Conservation (phyloP, 2,888 invertebrate genomes). For the Platycheirus rosarum region DNA sequence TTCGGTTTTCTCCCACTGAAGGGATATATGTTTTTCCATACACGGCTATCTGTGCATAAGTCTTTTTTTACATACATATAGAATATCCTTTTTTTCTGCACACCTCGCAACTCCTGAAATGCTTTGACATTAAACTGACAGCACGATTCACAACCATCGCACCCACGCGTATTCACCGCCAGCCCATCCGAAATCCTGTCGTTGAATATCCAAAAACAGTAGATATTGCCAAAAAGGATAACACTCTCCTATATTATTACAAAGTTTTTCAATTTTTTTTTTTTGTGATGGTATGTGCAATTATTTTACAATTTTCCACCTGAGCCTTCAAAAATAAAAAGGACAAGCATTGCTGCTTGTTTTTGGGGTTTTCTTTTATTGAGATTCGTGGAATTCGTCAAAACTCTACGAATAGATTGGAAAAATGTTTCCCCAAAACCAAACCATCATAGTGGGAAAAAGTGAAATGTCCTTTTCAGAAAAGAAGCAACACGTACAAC, state of each 20-base stretch:
- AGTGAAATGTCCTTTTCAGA: slow-evolving; percentile 16
- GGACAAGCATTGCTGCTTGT: slow-evolving; percentile 3
- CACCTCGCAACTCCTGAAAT: slow-evolving; percentile 49
- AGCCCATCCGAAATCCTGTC: slow-evolving; percentile 12
- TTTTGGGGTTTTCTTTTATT: no score
- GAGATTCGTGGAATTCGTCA: no score
- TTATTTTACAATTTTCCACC: slow-evolving; percentile 73
- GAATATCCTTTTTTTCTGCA: slow-evolving; percentile 3
- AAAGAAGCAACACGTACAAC: slow-evolving; percentile 72
- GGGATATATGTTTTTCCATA: slow-evolving; percentile 29
- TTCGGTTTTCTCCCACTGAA: slow-evolving; percentile 9
- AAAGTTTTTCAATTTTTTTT: background rate
- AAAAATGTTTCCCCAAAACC: slow-evolving; percentile 11
- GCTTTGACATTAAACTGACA: slow-evolving; percentile 70
- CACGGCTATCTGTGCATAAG: background rate
- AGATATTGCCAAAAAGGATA: slow-evolving; percentile 17
- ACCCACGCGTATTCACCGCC: background rate
- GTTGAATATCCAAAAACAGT: slow-evolving; percentile 64
- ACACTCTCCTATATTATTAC: background rate
- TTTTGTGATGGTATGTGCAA: slow-evolving; percentile 29
- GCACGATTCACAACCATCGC: slow-evolving; percentile 36
- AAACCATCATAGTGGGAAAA: slow-evolving; percentile 47
- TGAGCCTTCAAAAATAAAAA: slow-evolving; percentile 46
- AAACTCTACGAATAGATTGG: no score
- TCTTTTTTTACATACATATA: slow-evolving; percentile 15